Evolutionary conservation across 2,113 vertebrate species (phyloP).

Genomic region (Callorhinus ursinus): DNA sequence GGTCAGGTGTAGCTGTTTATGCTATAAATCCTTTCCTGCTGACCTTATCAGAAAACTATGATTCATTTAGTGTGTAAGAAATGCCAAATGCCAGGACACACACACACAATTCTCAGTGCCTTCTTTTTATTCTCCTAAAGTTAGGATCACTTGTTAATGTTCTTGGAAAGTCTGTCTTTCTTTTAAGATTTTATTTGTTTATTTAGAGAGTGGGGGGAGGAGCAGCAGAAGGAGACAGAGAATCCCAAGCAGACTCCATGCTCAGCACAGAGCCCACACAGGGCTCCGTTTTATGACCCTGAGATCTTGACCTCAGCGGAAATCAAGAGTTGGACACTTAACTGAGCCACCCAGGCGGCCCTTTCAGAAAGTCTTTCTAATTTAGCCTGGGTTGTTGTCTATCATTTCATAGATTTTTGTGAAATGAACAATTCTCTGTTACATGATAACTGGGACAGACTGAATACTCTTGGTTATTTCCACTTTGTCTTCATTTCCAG

Average conservation of each 20-base stretch:
- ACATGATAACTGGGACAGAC: not conserved
- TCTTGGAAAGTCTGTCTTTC: not conserved
- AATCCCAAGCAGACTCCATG: not conserved
- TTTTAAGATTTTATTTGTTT: not conserved
- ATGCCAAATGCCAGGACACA: not conserved
- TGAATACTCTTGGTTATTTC: not conserved
- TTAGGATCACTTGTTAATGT: not conserved
- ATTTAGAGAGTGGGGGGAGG: not conserved
- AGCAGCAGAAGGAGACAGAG: not conserved
- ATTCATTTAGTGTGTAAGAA: not conserved
- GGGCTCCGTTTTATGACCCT: not conserved
- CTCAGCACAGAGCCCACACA: not conserved
- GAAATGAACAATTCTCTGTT: not conserved
- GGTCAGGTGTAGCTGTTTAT: not conserved
- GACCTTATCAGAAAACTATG: not conserved
- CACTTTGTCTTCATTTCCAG: constrained; percentile 52
- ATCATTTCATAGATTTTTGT: not conserved
- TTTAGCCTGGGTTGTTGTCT: not conserved
- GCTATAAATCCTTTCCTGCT: not conserved
- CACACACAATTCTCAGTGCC: not conserved
- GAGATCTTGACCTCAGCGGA: not conserved
- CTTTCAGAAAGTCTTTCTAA: not conserved
- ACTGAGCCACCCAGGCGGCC: not conserved
- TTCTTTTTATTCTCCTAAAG: not conserved
- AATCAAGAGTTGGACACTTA: not conserved